phyloP scores from a whole-genome alignment of 2,888 invertebrate genomes.

The Odontothrips loti region DNA sequence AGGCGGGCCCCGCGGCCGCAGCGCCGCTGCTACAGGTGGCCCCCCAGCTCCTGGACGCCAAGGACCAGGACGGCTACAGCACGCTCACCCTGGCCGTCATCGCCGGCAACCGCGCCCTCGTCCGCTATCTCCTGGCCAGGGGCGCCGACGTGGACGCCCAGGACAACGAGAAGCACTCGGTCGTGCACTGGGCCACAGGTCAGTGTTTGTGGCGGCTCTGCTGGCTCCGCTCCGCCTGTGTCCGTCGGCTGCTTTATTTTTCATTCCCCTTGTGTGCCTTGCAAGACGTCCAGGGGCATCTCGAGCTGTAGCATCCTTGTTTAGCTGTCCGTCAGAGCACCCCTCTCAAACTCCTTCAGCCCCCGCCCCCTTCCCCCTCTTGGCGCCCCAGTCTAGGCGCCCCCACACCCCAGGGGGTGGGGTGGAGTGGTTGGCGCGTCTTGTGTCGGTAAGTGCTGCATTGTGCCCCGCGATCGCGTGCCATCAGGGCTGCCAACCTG shows the following conservation, averaged over 20 bases:
- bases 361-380: too few relatives aligned
- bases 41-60: slow-evolving; percentile 67
- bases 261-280: too few relatives aligned
- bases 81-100: slow-evolving; percentile 93
- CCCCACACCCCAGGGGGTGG: neutral
- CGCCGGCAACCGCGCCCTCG: slow-evolving; percentile 81
- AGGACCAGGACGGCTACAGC: slow-evolving; percentile 92
- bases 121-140: slow-evolving; percentile 78
- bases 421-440: neutral
- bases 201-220: too few relatives aligned
- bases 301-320: too few relatives aligned
- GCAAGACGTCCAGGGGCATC: too few relatives aligned
- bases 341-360: too few relatives aligned
- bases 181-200: slow-evolving; percentile 99
- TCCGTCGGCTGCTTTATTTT: too few relatives aligned
- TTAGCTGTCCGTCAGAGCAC: too few relatives aligned
- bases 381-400: too few relatives aligned
- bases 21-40: slow-evolving; percentile 47
- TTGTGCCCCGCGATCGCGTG: slow-evolving; percentile 12
- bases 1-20: slow-evolving; percentile 39
- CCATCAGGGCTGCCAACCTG: slow-evolving; percentile 18
- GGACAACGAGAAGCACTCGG: slow-evolving; percentile 92
- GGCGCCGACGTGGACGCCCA: slow-evolving; percentile 85
- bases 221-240: too few relatives aligned
- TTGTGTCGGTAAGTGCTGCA: slow-evolving; percentile 22